Conservation (phyloP, 1,140 invertebrate species). For the Battus philenor region DNA sequence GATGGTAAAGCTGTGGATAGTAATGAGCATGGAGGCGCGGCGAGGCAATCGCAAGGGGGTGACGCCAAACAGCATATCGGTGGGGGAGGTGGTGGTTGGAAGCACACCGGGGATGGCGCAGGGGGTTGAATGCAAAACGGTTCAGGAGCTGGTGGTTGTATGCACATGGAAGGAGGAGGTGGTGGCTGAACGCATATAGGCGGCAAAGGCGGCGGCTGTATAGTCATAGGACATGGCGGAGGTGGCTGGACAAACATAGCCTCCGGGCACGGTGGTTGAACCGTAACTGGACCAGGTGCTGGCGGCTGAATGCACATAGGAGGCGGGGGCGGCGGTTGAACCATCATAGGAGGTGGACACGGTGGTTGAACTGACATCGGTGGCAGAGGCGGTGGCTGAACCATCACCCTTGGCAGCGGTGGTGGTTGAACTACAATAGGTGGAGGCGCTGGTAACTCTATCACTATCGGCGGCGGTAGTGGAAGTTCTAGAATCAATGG, state of each 20-base stretch:
- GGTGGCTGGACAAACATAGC: slow-evolving; percentile 47
- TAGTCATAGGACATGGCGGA: slow-evolving; percentile 35
- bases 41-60: slow-evolving; percentile 12
- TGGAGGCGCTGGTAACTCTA: slow-evolving; percentile 44
- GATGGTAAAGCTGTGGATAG: slow-evolving; percentile 29
- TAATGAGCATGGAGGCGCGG: slow-evolving; percentile 19
- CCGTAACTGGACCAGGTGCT: slow-evolving; percentile 36
- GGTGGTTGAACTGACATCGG: slow-evolving; percentile 51
- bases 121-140: slow-evolving; percentile 54
- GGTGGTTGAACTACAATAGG: slow-evolving; percentile 51
- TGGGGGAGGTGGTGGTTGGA: slow-evolving; percentile 35
- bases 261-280: slow-evolving; percentile 51
- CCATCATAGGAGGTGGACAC: slow-evolving; percentile 42
- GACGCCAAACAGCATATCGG: slow-evolving; percentile 21
- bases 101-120: slow-evolving; percentile 44
- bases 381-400: slow-evolving; percentile 47
- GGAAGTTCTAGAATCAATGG: slow-evolving; percentile 46
- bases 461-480: slow-evolving; percentile 46
- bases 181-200: slow-evolving; percentile 55
- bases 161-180: slow-evolving; percentile 40
- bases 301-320: slow-evolving; percentile 54
- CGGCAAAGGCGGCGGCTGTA: slow-evolving; percentile 50
- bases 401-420: slow-evolving; percentile 42
- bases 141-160: slow-evolving; percentile 45
- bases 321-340: slow-evolving; percentile 45